Base-by-base conservation (phyloP, 2,888 invertebrate genomes). In the Prostheceraeus crozeri region DNA sequence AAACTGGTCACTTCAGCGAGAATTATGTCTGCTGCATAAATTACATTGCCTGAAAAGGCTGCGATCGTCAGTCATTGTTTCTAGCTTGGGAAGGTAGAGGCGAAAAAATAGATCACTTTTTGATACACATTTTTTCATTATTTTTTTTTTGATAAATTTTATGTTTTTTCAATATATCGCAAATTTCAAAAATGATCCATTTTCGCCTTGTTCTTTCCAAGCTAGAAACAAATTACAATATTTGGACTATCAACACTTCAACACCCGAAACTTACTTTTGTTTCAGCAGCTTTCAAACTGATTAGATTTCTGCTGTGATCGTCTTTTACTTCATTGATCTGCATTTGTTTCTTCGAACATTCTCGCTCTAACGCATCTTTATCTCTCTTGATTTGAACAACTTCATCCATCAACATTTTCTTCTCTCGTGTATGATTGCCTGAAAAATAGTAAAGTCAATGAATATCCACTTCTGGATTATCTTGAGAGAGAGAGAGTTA, bases 341-440 rank as follows among this genome's bases (percentile, higher is more conserved):
- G 70, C 2, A 63, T 64, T 48, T 73, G 71, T 63, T 70, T 72
- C 21, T 68, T 64, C 1, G 63, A 57, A 3, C 63, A 58, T 25
- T 74, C 71, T 25, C 68, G 57, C 54, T 71, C 70, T 55, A 70
- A 62, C 6, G 66, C 56, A 31, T 73, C 71, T 25, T 69, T 69
- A 40, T 68, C 69, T 59, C 72, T 74, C 65, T 71, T 73, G 48
- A 72, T 53, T 45, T 71, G 67, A 4, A 74, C 67, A 1, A 73
- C 64, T 54, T 75, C 74, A 52, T 73, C 73, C 66, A 69, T 67
- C 59, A 74, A 57, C 55, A 71, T 65, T 4, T 70, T 63, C 62
- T 74, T 74, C 65, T 74, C 73, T 56, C 70, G 64, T 23, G 35
- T 35, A n/a, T 57, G 27, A 16, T 52, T 59, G 28, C 31, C 62